Evolutionary conservation across 2,888 invertebrate species (phyloP).

Genomic region (Phanerotoma sp.): DNA sequence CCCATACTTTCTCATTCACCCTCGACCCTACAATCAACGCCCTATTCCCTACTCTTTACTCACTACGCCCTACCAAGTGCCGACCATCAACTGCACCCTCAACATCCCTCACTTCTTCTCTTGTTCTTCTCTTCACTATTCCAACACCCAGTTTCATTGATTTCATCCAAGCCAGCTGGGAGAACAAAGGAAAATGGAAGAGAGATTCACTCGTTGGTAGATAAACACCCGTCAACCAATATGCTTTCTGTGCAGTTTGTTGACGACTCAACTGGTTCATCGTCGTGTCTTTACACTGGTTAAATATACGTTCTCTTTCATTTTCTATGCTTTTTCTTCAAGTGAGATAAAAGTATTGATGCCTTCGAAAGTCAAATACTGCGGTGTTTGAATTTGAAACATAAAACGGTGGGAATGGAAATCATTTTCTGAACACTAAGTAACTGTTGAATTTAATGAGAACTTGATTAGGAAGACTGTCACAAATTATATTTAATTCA

Average conservation of each 20-base stretch:
- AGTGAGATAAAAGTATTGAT: constrained; percentile 7
- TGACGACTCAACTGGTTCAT: constrained; percentile 3
- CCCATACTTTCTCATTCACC: not conserved
- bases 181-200: constrained; percentile 4
- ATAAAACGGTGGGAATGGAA: too few species aligned
- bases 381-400: not conserved
- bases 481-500: too few species aligned
- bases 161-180: constrained; percentile 12
- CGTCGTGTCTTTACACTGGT: constrained; percentile 1
- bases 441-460: too few species aligned
- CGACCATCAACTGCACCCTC: not conserved
- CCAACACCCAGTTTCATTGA: constrained; percentile 20
- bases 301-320: not conserved
- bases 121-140: constrained; percentile 1
- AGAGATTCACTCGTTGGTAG: constrained; percentile 10
- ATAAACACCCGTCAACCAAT: constrained; percentile 21
- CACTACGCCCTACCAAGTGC: too few species aligned
- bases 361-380: not conserved
- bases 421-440: too few species aligned
- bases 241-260: constrained; percentile 18
- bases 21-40: constrained; percentile 2
- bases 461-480: too few species aligned
- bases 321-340: not conserved
- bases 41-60: too few species aligned
- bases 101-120: constrained; percentile 15